Base-by-base conservation (phyloP, 2,888 invertebrate genomes). In the Malacosoma neustria region DNA sequence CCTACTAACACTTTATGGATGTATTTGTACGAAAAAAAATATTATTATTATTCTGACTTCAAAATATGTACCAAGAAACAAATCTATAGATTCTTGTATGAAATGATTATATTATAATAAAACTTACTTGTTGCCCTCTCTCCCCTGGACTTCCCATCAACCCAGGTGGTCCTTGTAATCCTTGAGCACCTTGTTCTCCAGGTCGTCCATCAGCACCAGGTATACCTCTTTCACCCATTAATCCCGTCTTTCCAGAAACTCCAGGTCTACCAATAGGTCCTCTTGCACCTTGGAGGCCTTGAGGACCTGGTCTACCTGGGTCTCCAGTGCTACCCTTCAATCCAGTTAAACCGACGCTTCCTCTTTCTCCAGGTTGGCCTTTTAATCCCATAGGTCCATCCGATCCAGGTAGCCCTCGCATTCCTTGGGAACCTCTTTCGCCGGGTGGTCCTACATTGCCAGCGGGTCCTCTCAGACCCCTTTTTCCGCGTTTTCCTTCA, bases 161-260 rank as follows among this genome's bases (percentile, higher is more conserved):
- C 33, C 95, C 95, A 33, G 92, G 93, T 11, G 92, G 77, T 22
- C 96, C 96, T 75, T 93, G 92, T 12, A 92, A 76, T 11, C 96
- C 96, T 62, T 91, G 91, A 9, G 89, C 82, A 32, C 96, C 96
- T 55, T 91, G 91, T 57, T 94, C 95, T 13, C 96, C 96, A 9
- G 93, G 89, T 61, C 93, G 92, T 4, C 96, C 96, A 72, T 96
- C 95, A 39, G 93, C 92, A 6, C 96, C 96, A 33, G 92, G 90
- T 55, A 91, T 82, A 32, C 93, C 93, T 42, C 92, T 85, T 60
- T 93, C 92, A 13, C 93, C 93, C 32, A 90, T 87, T 37, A 88
- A 87, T 3, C 93, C 93, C 5, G 89, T 71, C 71, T 92, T 92
- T 0, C 93, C 93, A 5, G 89, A 73, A 4, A 90, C 75, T 13